Percentiles rank a stretch among this genome's conserved stretches.
Evolutionary conservation across 2,797 vertebrate genomes (phyloP).

Genomic region (Chelonia mydas): DNA sequence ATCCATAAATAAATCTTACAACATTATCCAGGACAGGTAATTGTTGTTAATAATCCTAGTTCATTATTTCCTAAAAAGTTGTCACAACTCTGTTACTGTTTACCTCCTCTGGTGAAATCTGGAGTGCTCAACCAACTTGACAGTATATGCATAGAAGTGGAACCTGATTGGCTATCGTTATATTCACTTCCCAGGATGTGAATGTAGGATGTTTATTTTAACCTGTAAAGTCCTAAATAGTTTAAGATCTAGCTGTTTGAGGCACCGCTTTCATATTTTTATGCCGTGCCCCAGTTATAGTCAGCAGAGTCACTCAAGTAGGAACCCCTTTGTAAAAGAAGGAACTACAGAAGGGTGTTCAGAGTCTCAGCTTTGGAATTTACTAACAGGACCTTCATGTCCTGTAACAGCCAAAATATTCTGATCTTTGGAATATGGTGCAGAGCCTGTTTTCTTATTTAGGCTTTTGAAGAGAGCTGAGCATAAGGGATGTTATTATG

Average conservation of each 20-base stretch:
- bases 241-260: not conserved
- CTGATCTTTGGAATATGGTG: not conserved
- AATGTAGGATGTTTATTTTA: accelerated
- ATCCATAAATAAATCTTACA: not conserved
- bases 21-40: not conserved
- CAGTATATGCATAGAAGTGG: not conserved
- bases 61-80: not conserved
- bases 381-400: not conserved
- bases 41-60: not conserved
- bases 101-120: not conserved
- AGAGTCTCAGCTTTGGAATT: not conserved
- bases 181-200: accelerated
- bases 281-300: not conserved
- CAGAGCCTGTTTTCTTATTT: not conserved
- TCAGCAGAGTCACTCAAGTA: not conserved
- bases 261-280: not conserved
- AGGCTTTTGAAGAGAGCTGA: not conserved
- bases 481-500: not conserved
- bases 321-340: accelerated
- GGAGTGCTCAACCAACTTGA: not conserved
- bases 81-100: accelerated
- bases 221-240: not conserved
- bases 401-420: not conserved
- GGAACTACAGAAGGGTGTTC: not conserved
- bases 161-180: not conserved